Conservation (phyloP, 2,113 vertebrate species). For the Naja naja region DNA sequence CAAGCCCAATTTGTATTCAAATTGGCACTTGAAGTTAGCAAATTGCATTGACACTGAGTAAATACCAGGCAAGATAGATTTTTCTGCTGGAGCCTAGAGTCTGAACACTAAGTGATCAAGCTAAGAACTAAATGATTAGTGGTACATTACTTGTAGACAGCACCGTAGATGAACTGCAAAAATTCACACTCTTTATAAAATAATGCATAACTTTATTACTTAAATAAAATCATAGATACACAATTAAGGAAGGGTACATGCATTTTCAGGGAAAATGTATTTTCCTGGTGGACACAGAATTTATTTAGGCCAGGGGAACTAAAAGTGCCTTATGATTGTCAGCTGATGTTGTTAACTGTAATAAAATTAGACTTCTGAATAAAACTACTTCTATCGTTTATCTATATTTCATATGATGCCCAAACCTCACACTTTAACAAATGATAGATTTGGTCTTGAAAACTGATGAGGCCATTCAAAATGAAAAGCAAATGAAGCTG, state of each 20-base stretch:
- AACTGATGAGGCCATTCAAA: conserved; percentile 56
- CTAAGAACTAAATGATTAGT: not conserved
- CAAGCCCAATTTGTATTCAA: conserved; percentile 25
- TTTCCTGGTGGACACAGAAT: conserved; percentile 20
- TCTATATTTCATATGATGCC: conserved; percentile 58
- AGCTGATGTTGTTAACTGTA: conserved; percentile 41
- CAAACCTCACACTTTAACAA: conserved; percentile 56
- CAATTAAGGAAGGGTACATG: not conserved
- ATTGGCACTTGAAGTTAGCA: conserved; percentile 6
- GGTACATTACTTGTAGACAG: not conserved
- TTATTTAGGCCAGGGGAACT: conserved; percentile 21
- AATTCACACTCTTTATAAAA: not conserved
- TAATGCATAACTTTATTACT: not conserved
- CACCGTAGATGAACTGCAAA: not conserved
- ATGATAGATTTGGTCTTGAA: conserved; percentile 62
- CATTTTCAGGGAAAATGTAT: not conserved
- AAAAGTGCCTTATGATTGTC: conserved; percentile 9
- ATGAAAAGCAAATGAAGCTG: conserved; percentile 61
- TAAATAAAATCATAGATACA: not conserved
- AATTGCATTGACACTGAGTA: conserved; percentile 14
- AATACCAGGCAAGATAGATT: conserved; percentile 2
- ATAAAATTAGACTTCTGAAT: conserved; percentile 37
- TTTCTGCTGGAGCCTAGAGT: not conserved
- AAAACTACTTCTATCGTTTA: conserved; percentile 38
- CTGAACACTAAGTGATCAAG: not conserved